Conservation (phyloP, 2,113 vertebrate species). For the Proterorhinus semilunaris region DNA sequence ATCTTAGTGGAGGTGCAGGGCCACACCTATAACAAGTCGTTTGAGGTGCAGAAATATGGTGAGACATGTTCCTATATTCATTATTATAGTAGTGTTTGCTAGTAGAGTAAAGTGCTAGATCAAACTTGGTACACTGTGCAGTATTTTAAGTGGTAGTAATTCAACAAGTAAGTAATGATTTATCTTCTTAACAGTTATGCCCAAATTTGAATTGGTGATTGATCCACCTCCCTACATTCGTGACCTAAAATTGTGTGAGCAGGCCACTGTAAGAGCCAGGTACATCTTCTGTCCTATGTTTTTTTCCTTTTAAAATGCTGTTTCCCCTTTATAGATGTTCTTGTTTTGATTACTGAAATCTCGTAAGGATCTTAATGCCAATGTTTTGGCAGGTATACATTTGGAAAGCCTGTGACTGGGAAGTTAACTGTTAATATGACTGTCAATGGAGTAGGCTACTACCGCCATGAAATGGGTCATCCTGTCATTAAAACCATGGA, state of each 20-base stretch:
- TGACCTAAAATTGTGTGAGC: constrained; percentile 84
- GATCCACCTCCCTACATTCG: constrained; percentile 82
- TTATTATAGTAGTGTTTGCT: neutral
- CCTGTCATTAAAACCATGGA: constrained; percentile 86
- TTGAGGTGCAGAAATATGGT: constrained; percentile 95
- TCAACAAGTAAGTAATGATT: neutral
- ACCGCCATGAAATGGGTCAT: constrained; percentile 88
- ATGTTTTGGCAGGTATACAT: constrained; percentile 80
- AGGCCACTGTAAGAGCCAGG: constrained; percentile 85
- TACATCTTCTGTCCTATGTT: constrained; percentile 48
- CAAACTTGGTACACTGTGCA: neutral
- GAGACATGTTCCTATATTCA: constrained; percentile 49
- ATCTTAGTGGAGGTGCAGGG: constrained; percentile 89
- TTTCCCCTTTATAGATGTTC: neutral
- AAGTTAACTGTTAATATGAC: constrained; percentile 90
- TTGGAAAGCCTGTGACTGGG: constrained; percentile 89
- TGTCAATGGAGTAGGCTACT: constrained; percentile 91
- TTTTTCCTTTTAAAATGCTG: neutral
- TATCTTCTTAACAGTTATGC: constrained; percentile 76
- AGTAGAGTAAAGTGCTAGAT: neutral
- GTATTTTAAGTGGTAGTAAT: neutral
- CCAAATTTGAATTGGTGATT: constrained; percentile 88
- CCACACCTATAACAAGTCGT: constrained; percentile 88
- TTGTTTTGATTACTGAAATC: neutral
- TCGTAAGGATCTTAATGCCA: constrained; percentile 14